phyloP scores from a whole-genome alignment of 2,113 vertebrate species.

The Baryphthengus martii region DNA sequence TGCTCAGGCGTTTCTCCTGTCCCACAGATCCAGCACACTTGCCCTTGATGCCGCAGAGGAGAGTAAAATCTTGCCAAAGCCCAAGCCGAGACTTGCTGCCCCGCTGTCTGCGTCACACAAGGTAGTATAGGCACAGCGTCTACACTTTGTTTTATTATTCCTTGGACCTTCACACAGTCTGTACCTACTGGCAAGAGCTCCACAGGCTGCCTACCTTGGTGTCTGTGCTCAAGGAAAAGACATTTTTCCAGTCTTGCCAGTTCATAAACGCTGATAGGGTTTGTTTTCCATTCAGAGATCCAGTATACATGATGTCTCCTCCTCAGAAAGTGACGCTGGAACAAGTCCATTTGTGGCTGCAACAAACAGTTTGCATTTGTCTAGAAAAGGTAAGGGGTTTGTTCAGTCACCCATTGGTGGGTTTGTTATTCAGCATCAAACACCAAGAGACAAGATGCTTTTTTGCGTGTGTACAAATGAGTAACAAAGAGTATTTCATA shows the following conservation, averaged over 20 bases:
- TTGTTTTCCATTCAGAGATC: constrained; percentile 39
- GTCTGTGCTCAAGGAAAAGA: not conserved
- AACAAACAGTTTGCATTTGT: not conserved
- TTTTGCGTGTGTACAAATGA: not conserved
- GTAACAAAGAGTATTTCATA: not conserved
- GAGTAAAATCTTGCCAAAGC: constrained; percentile 2
- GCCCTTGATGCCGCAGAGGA: not conserved
- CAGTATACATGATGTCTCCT: constrained; percentile 28
- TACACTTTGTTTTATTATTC: not conserved
- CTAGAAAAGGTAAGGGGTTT: constrained; percentile 32
- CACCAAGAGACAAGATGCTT: not conserved
- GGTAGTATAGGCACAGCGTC: constrained; percentile 16
- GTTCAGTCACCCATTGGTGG: not conserved
- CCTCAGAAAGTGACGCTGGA: constrained; percentile 45
- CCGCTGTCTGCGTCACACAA: not conserved
- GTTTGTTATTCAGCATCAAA: not conserved
- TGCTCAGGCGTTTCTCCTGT: not conserved
- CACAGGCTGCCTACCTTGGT: not conserved
- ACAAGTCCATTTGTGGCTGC: not conserved
- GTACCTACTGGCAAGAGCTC: not conserved
- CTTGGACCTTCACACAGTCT: not conserved
- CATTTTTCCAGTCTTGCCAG: not conserved
- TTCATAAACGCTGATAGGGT: not conserved
- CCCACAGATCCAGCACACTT: not conserved
- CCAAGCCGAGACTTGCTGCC: not conserved